These are phyloP conservation scores for Pocillopora meandrina DNA, from an alignment of 92 coral and sea anemone species.

Conservation along the genomic window DNA sequence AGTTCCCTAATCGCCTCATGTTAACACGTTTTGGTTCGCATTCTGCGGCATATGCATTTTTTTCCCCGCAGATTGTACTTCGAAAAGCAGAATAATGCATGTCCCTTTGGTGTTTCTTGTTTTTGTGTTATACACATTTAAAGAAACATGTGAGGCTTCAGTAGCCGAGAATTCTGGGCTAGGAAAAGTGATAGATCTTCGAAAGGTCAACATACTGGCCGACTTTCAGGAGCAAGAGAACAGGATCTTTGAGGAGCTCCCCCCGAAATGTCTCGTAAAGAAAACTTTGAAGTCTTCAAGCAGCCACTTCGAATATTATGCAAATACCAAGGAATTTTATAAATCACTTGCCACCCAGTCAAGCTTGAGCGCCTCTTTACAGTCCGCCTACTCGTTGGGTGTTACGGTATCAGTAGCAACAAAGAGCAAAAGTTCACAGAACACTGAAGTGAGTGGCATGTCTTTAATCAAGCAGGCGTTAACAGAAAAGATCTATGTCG, in stretches of 20 bases:
- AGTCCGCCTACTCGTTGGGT: slow-evolving; percentile 18
- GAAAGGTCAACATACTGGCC: neutral
- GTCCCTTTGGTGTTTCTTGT: neutral
- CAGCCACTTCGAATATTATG: neutral
- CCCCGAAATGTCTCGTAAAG: neutral
- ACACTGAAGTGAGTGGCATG: neutral
- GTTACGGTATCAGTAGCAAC: slow-evolving; percentile 18
- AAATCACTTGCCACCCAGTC: slow-evolving; percentile 28
- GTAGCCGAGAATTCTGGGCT: neutral
- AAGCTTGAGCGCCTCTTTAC: neutral
- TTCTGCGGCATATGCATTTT: too few species aligned
- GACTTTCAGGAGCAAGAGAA: neutral
- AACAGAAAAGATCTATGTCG: neutral
- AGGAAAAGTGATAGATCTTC: neutral
- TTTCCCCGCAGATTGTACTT: too few species aligned
- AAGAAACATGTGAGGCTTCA: neutral
- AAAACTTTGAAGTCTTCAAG: neutral
- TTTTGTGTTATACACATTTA: neutral
- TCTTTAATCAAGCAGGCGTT: neutral
- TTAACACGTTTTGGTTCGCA: too few species aligned
- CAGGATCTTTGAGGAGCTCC: neutral
- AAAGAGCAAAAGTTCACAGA: neutral
- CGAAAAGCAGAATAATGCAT: neutral
- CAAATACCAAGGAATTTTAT: slow-evolving; percentile 17
- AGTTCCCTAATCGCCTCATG: too few species aligned